These are phyloP conservation scores for Ranitomeya imitator DNA, from an alignment of 2,113 vertebrate species.

Conservation along the genomic window DNA sequence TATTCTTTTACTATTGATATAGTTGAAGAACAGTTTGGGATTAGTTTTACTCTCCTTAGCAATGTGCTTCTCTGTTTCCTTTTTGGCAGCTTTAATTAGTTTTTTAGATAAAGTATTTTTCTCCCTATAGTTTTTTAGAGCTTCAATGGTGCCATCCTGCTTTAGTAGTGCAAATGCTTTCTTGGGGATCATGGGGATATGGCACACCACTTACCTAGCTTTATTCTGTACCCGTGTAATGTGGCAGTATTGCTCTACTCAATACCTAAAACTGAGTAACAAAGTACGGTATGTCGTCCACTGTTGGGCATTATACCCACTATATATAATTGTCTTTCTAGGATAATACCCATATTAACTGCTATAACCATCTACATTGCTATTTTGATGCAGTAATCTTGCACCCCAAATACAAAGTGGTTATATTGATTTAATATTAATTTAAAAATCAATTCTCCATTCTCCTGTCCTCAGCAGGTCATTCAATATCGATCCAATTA, in stretches of 20 bases:
- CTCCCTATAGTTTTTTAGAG: no score
- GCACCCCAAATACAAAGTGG: not conserved
- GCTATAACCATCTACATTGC: not conserved
- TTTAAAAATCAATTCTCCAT: not conserved
- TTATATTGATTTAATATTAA: not conserved
- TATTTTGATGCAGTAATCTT: not conserved
- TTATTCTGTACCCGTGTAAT: not conserved
- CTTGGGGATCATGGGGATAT: no score
- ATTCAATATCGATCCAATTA: not conserved
- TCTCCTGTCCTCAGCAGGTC: not conserved
- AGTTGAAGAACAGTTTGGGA: no score
- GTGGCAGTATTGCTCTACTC: not conserved
- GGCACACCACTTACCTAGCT: not conserved
- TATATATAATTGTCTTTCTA: not conserved
- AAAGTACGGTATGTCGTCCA: not conserved
- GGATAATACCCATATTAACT: not conserved
- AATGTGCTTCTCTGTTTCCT: no score
- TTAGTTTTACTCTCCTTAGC: no score
- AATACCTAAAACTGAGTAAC: not conserved
- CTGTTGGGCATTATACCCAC: not conserved
- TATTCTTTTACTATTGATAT: no score
- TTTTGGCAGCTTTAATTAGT: no score
- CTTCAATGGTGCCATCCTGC: no score
- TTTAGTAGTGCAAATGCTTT: no score
- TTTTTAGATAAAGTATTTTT: no score